Percentiles rank a stretch among this genome's conserved stretches.
Evolutionary conservation across 2,888 invertebrate species (phyloP).

Genomic region (Orthosia gothica): DNA sequence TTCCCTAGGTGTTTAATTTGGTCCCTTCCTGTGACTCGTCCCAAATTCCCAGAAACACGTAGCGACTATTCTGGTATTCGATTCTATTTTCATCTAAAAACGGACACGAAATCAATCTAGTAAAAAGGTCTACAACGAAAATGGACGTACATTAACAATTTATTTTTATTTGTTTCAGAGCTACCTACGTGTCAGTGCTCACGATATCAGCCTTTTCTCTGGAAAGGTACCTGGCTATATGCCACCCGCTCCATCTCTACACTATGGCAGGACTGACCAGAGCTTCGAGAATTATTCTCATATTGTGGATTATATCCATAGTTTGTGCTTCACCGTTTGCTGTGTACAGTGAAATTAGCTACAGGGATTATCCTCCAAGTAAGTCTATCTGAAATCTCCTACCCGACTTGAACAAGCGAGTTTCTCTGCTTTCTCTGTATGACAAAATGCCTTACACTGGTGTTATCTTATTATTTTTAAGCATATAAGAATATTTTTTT

Average conservation of each 20-base stretch:
- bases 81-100: conserved; percentile 7
- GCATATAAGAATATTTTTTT: no score
- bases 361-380: conserved; percentile 94
- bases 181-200: no score
- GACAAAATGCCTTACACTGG: no score
- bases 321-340: no score
- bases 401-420: no score
- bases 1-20: background rate
- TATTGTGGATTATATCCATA: conserved; percentile 95
- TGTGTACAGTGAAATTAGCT: conserved; percentile 94
- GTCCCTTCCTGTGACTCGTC: background rate
- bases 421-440: no score
- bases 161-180: background rate
- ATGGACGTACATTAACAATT: background rate
- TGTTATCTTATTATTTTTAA: no score
- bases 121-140: conserved; percentile 2
- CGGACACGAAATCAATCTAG: conserved; percentile 21
- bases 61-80: background rate
- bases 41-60: background rate
- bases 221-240: conserved; percentile 97
- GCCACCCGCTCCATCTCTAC: conserved; percentile 95
- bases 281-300: conserved; percentile 94
- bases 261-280: conserved; percentile 95
- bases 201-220: conserved; percentile 75
- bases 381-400: conserved; percentile 69